Evolutionary conservation across 2,888 invertebrate genomes (phyloP), one percentile per base, ranked within the genome.

Genomic region (Drosophila helvetica): DNA sequence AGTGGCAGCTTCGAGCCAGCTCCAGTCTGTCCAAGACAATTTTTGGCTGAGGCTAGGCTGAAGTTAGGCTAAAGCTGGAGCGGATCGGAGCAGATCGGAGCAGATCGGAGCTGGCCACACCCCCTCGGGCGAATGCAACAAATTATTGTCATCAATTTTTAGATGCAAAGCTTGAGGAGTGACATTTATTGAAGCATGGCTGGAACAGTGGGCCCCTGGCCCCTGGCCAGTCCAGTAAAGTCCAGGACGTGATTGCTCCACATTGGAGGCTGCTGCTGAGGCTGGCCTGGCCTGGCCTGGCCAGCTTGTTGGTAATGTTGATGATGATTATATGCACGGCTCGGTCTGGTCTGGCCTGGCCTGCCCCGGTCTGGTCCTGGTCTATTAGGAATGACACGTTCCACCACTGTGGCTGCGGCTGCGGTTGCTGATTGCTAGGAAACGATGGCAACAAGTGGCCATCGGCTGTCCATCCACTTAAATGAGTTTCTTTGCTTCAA

Each of bases 61-160:
- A n/a, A n/a, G n/a, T n/a, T n/a, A n/a, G n/a, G n/a, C n/a, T n/a
- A 46, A 60, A 62, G 47, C 52, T 73, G 67, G 66, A 56, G 38
- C 38, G 38, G 38, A 38, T 38, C 38, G 38, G 6, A 38, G 38
- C 38, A 38, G 52, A 68, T 56, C 68, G 30, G 56, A 33, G 54
- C 48, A 38, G 52, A 68, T 56, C 68, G 30, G 56, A 33, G 54
- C 48, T 57, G 72, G 75, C 82, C 89, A 87, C 87, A 78, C 86
- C 85, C 79, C 87, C 79, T 69, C 51, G 61, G 71, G 84, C 86
- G 67, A 81, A 78, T 76, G 79, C 88, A 86, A 84, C 87, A 87
- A 87, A 87, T 87, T 87, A 89, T 89, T 87, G 87, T 84, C 89
- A 87, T 89, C 87, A 87, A 88, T 87, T 87, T 89, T 86, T 81